phyloP scores from a whole-genome alignment of 2,113 vertebrate species.

The Festucalex cinctus region DNA sequence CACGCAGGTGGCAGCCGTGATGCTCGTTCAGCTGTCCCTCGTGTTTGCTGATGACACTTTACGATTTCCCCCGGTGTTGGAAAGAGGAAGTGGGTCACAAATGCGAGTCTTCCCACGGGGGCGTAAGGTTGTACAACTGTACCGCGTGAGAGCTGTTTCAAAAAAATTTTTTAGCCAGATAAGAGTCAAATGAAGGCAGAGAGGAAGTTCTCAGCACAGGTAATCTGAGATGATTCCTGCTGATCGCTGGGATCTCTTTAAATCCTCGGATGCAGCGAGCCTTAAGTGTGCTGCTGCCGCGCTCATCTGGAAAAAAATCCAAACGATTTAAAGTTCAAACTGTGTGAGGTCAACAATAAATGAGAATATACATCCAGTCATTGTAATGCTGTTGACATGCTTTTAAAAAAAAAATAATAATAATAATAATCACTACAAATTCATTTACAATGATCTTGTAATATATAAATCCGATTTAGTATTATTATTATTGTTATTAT shows the following conservation, averaged over 20 bases:
- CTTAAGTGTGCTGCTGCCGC: background rate
- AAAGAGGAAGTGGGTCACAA: slow-evolving; percentile 1
- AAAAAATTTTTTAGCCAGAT: background rate
- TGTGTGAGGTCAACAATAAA: no score
- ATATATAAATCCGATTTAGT: no score
- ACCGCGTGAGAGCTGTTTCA: no score
- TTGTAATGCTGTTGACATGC: no score
- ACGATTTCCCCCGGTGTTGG: slow-evolving; percentile 11
- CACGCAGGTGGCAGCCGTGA: slow-evolving; percentile 30
- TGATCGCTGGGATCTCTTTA: background rate
- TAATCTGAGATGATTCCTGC: background rate
- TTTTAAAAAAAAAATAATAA: no score
- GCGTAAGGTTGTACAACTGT: no score
- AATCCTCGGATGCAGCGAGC: background rate
- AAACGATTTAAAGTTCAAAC: no score
- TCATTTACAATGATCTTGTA: no score
- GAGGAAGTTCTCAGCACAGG: background rate
- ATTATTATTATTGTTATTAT: no score
- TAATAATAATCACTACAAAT: no score
- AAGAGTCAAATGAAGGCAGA: background rate
- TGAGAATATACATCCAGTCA: no score
- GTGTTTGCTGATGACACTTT: slow-evolving; percentile 35
- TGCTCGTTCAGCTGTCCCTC: slow-evolving; percentile 14
- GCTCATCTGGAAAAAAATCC: no score
- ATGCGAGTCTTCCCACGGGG: background rate